Percentiles rank a stretch among this genome's conserved stretches.
Evolutionary conservation across 2,113 vertebrate species (phyloP).

Genomic region (Lepidothrix coronata): DNA sequence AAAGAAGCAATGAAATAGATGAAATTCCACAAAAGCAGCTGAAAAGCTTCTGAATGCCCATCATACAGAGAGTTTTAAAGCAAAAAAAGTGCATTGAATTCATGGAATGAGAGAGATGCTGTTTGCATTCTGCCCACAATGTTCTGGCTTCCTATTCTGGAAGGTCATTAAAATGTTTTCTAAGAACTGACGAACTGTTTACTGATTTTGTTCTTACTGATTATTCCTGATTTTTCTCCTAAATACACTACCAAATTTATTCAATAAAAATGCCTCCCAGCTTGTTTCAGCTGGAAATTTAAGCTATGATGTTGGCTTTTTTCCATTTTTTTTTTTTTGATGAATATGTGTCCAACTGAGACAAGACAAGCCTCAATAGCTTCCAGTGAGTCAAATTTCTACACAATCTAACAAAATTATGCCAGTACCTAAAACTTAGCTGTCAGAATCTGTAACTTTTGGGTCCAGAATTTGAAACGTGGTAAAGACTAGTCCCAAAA

Average conservation of each 20-base stretch:
- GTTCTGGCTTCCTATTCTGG: slow-evolving; percentile 27
- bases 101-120: slow-evolving; percentile 57
- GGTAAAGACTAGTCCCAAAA: not conserved
- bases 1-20: not conserved
- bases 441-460: not conserved
- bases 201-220: slow-evolving; percentile 14
- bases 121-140: slow-evolving; percentile 52
- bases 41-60: not conserved
- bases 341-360: not conserved
- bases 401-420: not conserved
- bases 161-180: slow-evolving; percentile 54
- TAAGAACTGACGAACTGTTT: slow-evolving; percentile 33
- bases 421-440: not conserved
- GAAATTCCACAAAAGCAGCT: not conserved
- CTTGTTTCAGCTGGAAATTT: slow-evolving; percentile 49
- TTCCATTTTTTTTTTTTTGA: not conserved
- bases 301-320: not conserved
- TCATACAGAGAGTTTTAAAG: not conserved
- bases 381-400: not conserved
- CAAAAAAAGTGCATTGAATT: not conserved
- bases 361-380: not conserved
- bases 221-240: not conserved
- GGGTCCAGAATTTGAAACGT: not conserved
- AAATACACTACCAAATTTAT: slow-evolving; percentile 42
- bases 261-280: slow-evolving; percentile 55